These are phyloP conservation scores for Ahaetulla prasina DNA, from an alignment of 2,113 vertebrate species.

Conservation along the genomic window DNA sequence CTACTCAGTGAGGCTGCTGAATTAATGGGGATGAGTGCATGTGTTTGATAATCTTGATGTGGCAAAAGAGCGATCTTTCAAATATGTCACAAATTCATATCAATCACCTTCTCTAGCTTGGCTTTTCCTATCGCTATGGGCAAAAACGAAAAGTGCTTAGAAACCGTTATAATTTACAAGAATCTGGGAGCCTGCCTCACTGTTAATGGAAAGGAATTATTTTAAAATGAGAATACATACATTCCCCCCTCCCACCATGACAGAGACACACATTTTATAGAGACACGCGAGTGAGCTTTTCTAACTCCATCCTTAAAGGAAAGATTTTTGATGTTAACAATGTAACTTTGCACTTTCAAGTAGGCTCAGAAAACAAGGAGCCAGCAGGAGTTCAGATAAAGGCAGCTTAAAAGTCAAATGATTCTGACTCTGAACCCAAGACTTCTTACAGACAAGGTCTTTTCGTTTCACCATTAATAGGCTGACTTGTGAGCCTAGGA, in stretches of 20 bases:
- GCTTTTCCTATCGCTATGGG: constrained; percentile 58
- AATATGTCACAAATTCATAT: constrained; percentile 68
- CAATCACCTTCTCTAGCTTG: constrained; percentile 60
- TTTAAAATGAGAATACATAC: constrained; percentile 47
- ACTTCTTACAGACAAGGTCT: constrained; percentile 70
- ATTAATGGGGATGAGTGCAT: constrained; percentile 63
- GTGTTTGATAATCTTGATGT: constrained; percentile 68
- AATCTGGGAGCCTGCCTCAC: constrained; percentile 60
- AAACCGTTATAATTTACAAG: constrained; percentile 65
- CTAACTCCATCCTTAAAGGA: constrained; percentile 67
- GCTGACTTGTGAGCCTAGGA: constrained; percentile 71
- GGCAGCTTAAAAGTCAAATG: constrained; percentile 72
- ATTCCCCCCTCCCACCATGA: constrained; percentile 53
- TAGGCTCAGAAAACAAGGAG: constrained; percentile 70
- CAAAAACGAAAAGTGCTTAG: constrained; percentile 62
- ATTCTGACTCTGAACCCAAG: constrained; percentile 69
- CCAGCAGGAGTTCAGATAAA: constrained; percentile 71
- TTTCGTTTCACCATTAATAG: constrained; percentile 73
- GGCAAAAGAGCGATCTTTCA: constrained; percentile 69
- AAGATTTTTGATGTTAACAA: constrained; percentile 73
- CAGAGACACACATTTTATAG: constrained; percentile 54
- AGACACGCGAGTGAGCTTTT: constrained; percentile 21
- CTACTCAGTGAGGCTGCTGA: constrained; percentile 55
- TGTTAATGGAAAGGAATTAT: constrained; percentile 63
- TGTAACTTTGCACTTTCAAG: constrained; percentile 71